Conservation (phyloP, 2,797 vertebrate genomes). For the Poecilia wingei region DNA sequence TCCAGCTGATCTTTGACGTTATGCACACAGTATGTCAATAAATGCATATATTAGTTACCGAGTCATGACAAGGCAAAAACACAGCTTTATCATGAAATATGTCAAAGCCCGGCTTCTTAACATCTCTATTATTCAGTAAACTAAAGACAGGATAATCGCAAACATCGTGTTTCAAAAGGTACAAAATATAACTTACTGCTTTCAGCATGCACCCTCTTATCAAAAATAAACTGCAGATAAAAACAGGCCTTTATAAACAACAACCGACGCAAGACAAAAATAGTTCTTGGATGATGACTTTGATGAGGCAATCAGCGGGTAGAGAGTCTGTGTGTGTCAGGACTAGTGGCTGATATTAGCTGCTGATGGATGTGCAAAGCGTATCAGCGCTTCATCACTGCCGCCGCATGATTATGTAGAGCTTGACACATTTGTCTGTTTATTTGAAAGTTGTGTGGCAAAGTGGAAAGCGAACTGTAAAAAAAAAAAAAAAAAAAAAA, state of each 20-base stretch:
- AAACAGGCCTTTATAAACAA: neutral
- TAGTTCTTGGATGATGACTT: slow-evolving; percentile 4
- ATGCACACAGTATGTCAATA: neutral
- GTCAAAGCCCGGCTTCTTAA: neutral
- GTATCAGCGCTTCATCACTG: slow-evolving; percentile 24
- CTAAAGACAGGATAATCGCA: neutral
- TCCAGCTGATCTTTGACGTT: neutral
- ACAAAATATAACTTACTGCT: neutral
- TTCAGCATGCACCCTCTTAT: neutral
- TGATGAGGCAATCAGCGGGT: slow-evolving; percentile 23
- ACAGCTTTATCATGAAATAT: neutral
- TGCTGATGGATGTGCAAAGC: slow-evolving; percentile 41
- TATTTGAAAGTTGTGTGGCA: neutral
- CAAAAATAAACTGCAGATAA: neutral
- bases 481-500: slow-evolving; percentile 3
- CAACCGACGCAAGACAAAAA: neutral
- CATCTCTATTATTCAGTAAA: neutral
- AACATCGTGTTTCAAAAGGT: neutral
- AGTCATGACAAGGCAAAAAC: neutral
- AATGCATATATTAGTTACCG: neutral
- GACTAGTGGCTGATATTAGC: slow-evolving; percentile 15
- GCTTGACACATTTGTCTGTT: neutral
- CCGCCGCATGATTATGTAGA: slow-evolving; percentile 20
- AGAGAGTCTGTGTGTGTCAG: slow-evolving; percentile 8
- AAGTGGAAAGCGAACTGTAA: neutral